Evolutionary conservation across 1,140 invertebrate genomes (phyloP).

Genomic region (Diabrotica undecimpunctata): DNA sequence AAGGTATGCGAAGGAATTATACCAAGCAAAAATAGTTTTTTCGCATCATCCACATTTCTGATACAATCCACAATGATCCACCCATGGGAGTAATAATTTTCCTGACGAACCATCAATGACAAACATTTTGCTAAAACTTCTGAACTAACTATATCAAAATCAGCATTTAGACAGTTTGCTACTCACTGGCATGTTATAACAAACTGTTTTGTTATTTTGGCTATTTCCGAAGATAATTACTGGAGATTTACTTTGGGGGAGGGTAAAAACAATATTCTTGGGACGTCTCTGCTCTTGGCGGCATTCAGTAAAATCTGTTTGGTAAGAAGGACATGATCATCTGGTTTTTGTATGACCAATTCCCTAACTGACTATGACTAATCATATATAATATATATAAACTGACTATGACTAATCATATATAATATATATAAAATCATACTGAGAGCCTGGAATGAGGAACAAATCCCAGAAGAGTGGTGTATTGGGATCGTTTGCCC

Average conservation of each 20-base stretch:
- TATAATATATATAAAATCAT: too few species aligned
- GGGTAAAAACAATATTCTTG: constrained; percentile 49
- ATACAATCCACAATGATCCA: constrained; percentile 48
- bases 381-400: too few species aligned
- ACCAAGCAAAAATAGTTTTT: constrained; percentile 46
- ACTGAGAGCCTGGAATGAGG: too few species aligned
- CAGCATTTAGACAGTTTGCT: not conserved
- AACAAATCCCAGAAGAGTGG: too few species aligned
- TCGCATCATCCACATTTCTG: constrained; percentile 48
- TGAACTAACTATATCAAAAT: constrained; percentile 7
- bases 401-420: too few species aligned
- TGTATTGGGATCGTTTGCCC: too few species aligned
- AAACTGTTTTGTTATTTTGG: constrained; percentile 38
- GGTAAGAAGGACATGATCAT: constrained; percentile 51
- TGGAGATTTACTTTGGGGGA: constrained; percentile 44
- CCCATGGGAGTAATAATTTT: constrained; percentile 24
- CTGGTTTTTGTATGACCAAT: constrained; percentile 50
- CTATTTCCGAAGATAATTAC: constrained; percentile 36
- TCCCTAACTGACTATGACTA: too few species aligned
- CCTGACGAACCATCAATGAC: not conserved
- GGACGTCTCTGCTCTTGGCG: constrained; percentile 43
- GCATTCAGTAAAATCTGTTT: constrained; percentile 50
- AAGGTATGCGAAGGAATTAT: constrained; percentile 53
- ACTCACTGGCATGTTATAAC: constrained; percentile 32
- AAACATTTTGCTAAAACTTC: constrained; percentile 11